A percentile compares a stretch with the other conserved stretches of the same genome.
These are phyloP conservation scores for Copidosoma floridanum DNA, from an alignment of 1,140 invertebrate species.

Conservation along the genomic window DNA sequence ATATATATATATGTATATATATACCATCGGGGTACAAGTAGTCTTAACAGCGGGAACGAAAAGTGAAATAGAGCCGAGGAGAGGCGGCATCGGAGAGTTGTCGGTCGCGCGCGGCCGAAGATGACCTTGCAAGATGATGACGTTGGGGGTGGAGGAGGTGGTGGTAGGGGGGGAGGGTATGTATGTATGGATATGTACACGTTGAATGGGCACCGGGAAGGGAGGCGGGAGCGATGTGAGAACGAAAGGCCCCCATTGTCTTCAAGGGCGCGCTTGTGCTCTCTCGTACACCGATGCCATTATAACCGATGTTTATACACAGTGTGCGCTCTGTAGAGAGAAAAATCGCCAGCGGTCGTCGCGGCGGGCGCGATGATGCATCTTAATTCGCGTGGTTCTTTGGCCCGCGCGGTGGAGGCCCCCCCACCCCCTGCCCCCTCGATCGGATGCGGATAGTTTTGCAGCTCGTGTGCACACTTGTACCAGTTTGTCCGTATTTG, in stretches of 20 bases:
- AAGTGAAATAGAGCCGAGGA: constrained; percentile 21
- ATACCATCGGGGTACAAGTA: too few relatives aligned
- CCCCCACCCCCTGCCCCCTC: background rate
- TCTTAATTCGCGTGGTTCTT: constrained; percentile 37
- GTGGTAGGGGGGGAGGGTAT: too few relatives aligned
- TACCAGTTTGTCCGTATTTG: background rate
- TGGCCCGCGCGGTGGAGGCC: background rate
- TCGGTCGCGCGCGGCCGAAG: constrained; percentile 33
- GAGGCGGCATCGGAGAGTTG: too few relatives aligned
- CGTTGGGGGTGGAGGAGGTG: constrained; percentile 4
- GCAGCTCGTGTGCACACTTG: background rate
- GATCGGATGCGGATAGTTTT: background rate
- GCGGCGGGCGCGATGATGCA: constrained; percentile 39
- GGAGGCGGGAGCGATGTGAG: background rate
- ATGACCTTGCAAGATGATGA: constrained; percentile 49
- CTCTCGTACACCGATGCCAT: too few relatives aligned
- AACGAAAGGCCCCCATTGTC: constrained; percentile 43
- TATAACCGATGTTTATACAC: too few relatives aligned
- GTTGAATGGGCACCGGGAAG: too few relatives aligned
- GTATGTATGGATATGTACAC: too few relatives aligned
- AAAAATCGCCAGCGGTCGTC: too few relatives aligned
- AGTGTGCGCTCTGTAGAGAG: constrained; percentile 23
- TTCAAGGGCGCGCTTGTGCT: constrained; percentile 43
- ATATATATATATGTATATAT: too few relatives aligned
- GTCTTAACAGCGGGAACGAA: background rate